These are phyloP conservation scores for Melinaea marsaeus DNA, from an alignment of 2,888 invertebrate genomes.

Conservation along the genomic window DNA sequence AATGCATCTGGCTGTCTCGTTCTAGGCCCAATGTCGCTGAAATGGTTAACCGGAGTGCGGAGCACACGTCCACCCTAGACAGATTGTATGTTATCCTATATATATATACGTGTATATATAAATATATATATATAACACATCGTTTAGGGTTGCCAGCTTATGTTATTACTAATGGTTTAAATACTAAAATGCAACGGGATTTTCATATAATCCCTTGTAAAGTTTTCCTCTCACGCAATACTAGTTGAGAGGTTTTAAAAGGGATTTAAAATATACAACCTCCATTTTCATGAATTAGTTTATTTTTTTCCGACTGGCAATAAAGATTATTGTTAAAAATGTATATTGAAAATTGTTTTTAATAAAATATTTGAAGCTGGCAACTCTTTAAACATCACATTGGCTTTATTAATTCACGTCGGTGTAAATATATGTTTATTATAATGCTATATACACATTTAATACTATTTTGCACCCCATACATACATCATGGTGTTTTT, in stretches of 20 bases:
- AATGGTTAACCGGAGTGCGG: conserved; percentile 74
- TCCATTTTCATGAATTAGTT: too few relatives aligned
- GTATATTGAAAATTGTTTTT: conserved; percentile 9
- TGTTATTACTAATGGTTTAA: background rate
- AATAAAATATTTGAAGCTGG: background rate
- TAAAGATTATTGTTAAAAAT: too few relatives aligned
- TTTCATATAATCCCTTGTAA: too few relatives aligned
- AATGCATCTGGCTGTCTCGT: conserved; percentile 60
- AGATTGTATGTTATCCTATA: conserved; percentile 69
- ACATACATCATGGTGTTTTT: background rate
- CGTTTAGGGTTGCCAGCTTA: conserved; percentile 33
- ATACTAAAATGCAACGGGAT: too few relatives aligned
- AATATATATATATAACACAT: conserved; percentile 27
- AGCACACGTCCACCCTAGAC: conserved; percentile 75
- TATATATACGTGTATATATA: conserved; percentile 30
- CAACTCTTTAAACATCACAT: conserved; percentile 7
- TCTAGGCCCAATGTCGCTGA: conserved; percentile 75
- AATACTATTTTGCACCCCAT: background rate
- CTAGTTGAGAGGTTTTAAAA: too few relatives aligned
- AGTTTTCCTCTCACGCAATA: too few relatives aligned
- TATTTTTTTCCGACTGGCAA: too few relatives aligned
- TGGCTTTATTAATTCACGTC: background rate
- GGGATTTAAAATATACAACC: too few relatives aligned
- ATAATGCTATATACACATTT: background rate
- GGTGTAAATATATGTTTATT: background rate